Evolutionary conservation across 1,140 invertebrate genomes (phyloP), one percentile per base, ranked within the genome.

Genomic region (Ooceraea biroi): DNA sequence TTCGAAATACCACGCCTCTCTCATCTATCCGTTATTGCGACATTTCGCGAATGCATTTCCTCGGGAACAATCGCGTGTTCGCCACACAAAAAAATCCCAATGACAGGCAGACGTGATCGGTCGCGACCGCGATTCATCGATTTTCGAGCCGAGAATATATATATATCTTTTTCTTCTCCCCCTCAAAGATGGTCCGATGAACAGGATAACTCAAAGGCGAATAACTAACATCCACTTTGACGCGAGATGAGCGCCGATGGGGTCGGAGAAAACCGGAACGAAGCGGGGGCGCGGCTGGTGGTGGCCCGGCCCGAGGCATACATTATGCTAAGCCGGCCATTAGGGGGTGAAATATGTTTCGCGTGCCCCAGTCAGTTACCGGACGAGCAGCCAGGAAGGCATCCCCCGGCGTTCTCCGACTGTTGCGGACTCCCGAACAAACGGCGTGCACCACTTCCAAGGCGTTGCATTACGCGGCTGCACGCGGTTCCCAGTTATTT

Each of bases 251-350:
- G 86, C 77, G 58, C 52, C 12, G 82, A 50, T 22, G 58, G 14
- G 58, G 14, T 25, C 44, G 50, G 11, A 17, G 17, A 11, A 36
- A 22, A 11, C 4, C 41, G 57, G 44, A 12, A 61, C 14, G 50
- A 12, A 41, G 48, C 12, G 27, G 71, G n/a, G 58, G 36, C 57
- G 80, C 68, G 57, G 25, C 27, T 48, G 19, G 57, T 46, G 46
- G 85, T 44, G 76, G 46, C 52, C 66, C 84, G 73, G 90, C 88
- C 76, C 85, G 73, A 80, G 88, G 91, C 90, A 92, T 91, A 91
- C 89, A 91, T 92, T 92, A 92, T 92, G 91, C 89, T 92, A 92
- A 91, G 88, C 89, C 88, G 90, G 86, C 91, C 86, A 92, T 92
- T 92, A 91, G 86, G 85, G 90, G 72, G 85, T 92, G 91, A 92